phyloP scores from a whole-genome alignment of 2,888 invertebrate genomes.

The Phortica okadai region DNA sequence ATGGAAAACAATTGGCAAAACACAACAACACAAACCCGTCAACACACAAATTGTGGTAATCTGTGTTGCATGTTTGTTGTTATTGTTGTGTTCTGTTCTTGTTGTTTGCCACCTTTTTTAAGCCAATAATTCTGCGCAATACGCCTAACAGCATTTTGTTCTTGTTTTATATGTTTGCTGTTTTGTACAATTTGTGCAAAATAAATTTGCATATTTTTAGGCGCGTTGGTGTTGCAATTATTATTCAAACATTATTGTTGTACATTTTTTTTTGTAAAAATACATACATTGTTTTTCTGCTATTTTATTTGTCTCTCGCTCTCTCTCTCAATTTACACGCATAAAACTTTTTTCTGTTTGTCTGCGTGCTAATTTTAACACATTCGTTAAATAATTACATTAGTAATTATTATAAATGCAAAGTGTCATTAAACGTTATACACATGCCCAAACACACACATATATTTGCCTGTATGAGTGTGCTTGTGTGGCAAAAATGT shows the following conservation, averaged over 20 bases:
- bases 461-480: too few relatives aligned
- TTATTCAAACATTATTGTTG: constrained; percentile 3
- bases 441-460: too few relatives aligned
- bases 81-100: background rate
- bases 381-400: constrained; percentile 27
- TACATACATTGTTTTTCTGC: background rate
- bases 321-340: too few relatives aligned
- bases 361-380: constrained; percentile 23
- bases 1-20: background rate
- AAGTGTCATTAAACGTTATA: background rate
- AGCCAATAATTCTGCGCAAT: background rate
- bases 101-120: background rate
- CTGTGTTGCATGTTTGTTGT: background rate
- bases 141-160: background rate
- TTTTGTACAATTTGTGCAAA: background rate
- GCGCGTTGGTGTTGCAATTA: constrained; percentile 18
- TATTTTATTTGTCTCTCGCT: background rate
- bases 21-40: constrained; percentile 33
- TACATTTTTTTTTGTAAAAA: constrained; percentile 2
- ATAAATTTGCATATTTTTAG: constrained; percentile 45
- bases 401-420: constrained; percentile 10
- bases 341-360: background rate
- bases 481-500: background rate
- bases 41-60: constrained; percentile 46
- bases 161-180: background rate